Evolutionary conservation across 2,888 invertebrate genomes (phyloP).

Genomic region (Stenodema calcarata): DNA sequence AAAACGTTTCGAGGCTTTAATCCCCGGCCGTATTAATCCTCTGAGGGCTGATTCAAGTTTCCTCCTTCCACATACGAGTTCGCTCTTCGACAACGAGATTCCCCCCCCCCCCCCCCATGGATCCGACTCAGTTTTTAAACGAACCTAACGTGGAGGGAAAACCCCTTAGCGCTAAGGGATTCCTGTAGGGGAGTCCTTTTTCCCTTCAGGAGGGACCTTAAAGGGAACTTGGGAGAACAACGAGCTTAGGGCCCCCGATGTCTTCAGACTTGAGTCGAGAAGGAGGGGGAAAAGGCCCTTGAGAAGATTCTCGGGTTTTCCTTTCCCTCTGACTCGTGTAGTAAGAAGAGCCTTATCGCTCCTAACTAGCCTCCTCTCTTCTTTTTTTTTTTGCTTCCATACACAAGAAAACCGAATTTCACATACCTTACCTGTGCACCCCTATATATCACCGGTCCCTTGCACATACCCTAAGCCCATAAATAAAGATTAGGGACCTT

Average conservation of each 20-base stretch:
- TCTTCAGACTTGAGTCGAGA: background rate
- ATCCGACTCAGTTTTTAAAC: background rate
- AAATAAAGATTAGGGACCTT: conserved; percentile 13
- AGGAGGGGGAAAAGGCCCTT: background rate
- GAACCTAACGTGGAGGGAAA: background rate
- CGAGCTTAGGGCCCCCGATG: background rate
- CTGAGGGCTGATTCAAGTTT: background rate
- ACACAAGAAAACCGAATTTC: conserved; percentile 12
- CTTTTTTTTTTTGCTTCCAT: background rate
- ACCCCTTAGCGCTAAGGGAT: background rate
- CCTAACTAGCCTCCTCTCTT: background rate
- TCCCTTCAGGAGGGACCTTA: background rate
- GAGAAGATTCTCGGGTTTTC: background rate
- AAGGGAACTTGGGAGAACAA: background rate
- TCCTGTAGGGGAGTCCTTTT: background rate
- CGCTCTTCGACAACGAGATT: background rate
- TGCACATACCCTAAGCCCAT: background rate
- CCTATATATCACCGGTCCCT: background rate
- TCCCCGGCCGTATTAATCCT: background rate
- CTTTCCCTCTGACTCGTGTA: too few relatives aligned
- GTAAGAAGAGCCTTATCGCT: conserved; percentile 9
- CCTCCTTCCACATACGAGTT: background rate
- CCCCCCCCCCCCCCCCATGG: background rate
- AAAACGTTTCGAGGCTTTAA: background rate
- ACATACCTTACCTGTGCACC: conserved; percentile 10